Percentiles rank a stretch among this genome's conserved stretches.
Evolutionary conservation across 2,113 vertebrate species (phyloP).

Genomic region (Myrmecophaga tridactyla): DNA sequence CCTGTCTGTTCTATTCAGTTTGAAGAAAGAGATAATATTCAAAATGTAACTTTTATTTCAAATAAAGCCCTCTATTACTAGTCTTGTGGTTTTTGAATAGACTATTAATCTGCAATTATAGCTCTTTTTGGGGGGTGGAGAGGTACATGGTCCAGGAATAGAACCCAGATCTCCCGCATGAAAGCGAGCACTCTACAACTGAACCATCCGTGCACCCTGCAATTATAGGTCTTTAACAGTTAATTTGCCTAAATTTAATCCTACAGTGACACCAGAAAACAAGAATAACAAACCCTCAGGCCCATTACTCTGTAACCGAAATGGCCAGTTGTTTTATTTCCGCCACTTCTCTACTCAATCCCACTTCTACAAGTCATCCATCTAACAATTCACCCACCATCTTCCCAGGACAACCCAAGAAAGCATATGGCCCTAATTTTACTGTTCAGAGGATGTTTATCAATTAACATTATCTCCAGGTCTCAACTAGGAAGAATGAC

Average conservation of each 20-base stretch:
- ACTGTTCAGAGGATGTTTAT: neutral
- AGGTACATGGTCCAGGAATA: no score
- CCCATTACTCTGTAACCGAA: neutral
- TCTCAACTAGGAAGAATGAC: neutral
- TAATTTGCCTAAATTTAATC: conserved; percentile 29
- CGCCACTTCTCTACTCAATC: neutral
- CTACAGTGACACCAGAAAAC: neutral
- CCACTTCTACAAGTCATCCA: neutral
- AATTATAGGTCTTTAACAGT: conserved; percentile 7
- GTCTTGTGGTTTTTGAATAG: neutral
- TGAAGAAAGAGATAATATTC: neutral
- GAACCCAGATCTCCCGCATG: no score
- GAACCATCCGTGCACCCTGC: no score
- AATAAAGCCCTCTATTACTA: neutral
- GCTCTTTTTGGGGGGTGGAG: no score
- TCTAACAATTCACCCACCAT: neutral
- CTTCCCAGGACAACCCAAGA: neutral
- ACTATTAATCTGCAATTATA: conserved; percentile 17
- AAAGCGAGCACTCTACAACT: no score
- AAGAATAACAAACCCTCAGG: neutral
- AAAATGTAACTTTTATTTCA: conserved; percentile 33
- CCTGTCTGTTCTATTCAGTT: neutral
- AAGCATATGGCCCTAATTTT: neutral
- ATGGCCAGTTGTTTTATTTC: neutral
- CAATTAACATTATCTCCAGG: no score